A percentile compares a stretch with the other conserved stretches of the same genome.
phyloP scores from a whole-genome alignment of 2,113 vertebrate species.

The Columba livia region DNA sequence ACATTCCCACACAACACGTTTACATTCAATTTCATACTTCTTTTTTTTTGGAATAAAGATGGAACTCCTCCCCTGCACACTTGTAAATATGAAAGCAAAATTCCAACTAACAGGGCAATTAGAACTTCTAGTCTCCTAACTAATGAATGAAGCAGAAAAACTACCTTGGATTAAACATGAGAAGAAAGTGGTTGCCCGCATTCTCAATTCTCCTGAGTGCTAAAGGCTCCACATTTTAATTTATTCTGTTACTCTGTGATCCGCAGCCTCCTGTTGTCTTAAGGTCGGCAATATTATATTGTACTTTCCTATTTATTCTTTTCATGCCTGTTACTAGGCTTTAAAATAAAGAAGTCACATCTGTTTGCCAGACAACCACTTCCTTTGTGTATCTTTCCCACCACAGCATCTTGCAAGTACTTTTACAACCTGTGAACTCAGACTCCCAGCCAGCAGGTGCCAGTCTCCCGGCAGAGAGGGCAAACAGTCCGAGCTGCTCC shows the following conservation, averaged over 20 bases:
- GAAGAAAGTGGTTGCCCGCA: rapidly evolving
- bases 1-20: not conserved
- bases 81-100: not conserved
- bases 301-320: not conserved
- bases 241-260: no score
- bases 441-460: not conserved
- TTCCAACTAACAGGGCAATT: not conserved
- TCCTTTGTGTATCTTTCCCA: not conserved
- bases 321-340: not conserved
- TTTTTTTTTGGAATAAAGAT: not conserved
- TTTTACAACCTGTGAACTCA: rapidly evolving
- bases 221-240: not conserved
- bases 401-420: not conserved
- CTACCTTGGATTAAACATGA: not conserved
- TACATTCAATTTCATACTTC: not conserved
- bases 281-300: rapidly evolving
- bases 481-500: not conserved
- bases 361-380: not conserved
- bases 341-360: not conserved
- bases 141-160: not conserved
- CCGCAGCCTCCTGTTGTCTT: not conserved
- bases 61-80: rapidly evolving
- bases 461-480: rapidly evolving
- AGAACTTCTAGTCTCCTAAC: not conserved
- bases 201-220: not conserved